Percentiles rank a stretch among this genome's conserved stretches.
Evolutionary conservation across 2,888 invertebrate species (phyloP).

Genomic region (Zaprionus lineosus): DNA sequence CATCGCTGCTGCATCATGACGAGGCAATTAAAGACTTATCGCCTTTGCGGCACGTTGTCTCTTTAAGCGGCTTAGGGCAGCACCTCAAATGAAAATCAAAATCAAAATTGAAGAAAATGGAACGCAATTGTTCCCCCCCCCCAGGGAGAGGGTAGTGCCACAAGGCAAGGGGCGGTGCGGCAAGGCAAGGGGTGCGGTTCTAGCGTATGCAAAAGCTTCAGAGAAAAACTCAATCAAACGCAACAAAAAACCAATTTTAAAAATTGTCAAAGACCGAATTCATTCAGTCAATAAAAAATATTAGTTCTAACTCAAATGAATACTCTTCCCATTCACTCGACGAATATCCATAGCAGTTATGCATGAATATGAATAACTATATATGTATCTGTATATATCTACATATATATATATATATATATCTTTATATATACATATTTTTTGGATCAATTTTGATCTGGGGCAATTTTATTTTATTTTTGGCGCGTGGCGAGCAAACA

Average conservation of each 20-base stretch:
- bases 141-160: too few relatives aligned
- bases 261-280: constrained; percentile 63
- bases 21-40: constrained; percentile 59
- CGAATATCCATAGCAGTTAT: too few relatives aligned
- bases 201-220: constrained; percentile 14
- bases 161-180: too few relatives aligned
- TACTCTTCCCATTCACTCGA: too few relatives aligned
- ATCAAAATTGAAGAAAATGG: constrained; percentile 7
- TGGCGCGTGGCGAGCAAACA: constrained; percentile 44
- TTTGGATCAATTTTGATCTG: constrained; percentile 34
- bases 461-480: constrained; percentile 26
- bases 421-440: constrained; percentile 2
- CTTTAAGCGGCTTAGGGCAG: constrained; percentile 42
- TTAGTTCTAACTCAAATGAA: too few relatives aligned
- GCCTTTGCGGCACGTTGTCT: constrained; percentile 51
- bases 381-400: not conserved
- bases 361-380: too few relatives aligned
- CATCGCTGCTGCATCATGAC: constrained; percentile 48
- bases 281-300: constrained; percentile 48
- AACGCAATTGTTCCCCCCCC: too few relatives aligned
- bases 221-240: constrained; percentile 51
- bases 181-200: too few relatives aligned
- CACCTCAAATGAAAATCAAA: constrained; percentile 18
- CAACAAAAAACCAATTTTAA: constrained; percentile 58
- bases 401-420: constrained; percentile 1